phyloP scores from a whole-genome alignment of 2,113 vertebrate genomes.

The Plecotus auritus region DNA sequence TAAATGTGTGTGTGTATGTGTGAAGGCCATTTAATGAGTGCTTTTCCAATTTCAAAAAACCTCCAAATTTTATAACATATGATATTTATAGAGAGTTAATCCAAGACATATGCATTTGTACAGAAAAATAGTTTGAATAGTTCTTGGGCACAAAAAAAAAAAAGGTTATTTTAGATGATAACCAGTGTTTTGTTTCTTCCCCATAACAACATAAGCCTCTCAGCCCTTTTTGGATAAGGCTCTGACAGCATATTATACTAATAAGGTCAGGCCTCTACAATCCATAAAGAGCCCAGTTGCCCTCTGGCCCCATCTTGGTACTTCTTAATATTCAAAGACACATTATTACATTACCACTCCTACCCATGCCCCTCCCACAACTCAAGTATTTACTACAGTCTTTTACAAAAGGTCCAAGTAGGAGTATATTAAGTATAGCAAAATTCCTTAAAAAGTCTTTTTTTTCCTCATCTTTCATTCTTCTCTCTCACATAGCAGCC shows the following conservation, averaged over 20 bases:
- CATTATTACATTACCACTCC: background rate
- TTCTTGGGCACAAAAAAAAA: background rate
- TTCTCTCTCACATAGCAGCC: background rate
- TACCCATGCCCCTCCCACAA: background rate
- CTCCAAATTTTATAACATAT: background rate
- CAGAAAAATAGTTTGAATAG: background rate
- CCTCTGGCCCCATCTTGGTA: background rate
- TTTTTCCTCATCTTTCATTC: background rate
- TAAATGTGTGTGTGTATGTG: background rate
- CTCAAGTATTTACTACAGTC: background rate
- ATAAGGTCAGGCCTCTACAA: background rate
- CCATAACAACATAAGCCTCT: background rate
- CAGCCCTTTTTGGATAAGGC: background rate
- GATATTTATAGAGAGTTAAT: background rate
- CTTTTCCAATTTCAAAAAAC: background rate
- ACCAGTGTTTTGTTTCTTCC: background rate
- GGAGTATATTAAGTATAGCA: background rate
- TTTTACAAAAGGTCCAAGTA: background rate
- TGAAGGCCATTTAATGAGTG: background rate
- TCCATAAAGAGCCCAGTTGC: background rate
- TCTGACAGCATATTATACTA: background rate
- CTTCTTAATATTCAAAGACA: background rate
- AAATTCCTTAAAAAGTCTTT: background rate
- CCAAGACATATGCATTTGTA: background rate
- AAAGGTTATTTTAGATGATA: background rate